These are phyloP conservation scores for Sebastes umbrosus DNA, from an alignment of 2,797 vertebrate species.

Conservation along the genomic window DNA sequence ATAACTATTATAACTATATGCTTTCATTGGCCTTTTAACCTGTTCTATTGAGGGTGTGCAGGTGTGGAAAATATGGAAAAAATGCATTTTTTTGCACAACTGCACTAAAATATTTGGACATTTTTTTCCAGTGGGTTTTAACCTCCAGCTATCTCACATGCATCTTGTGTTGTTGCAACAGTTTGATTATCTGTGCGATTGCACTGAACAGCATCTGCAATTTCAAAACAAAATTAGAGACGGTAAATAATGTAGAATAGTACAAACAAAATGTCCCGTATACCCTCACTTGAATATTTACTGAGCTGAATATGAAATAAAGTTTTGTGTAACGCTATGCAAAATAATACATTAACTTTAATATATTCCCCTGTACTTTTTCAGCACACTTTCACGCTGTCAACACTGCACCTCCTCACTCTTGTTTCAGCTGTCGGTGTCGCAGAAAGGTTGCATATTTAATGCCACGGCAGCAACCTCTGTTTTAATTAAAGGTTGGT, in stretches of 20 bases:
- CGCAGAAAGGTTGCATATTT: not conserved
- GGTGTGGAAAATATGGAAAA: not conserved
- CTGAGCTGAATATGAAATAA: not conserved
- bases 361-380: not conserved
- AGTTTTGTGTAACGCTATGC: not conserved
- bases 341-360: not conserved
- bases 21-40: not conserved
- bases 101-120: not conserved
- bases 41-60: not conserved
- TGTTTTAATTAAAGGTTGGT: not conserved
- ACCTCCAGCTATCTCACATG: not conserved
- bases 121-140: not conserved
- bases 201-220: not conserved
- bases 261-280: not conserved
- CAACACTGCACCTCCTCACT: not conserved
- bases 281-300: not conserved
- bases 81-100: not conserved
- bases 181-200: not conserved
- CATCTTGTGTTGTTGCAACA: not conserved
- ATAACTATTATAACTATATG: too few relatives aligned
- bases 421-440: not conserved
- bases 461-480: not conserved
- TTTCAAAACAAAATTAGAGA: not conserved
- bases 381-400: not conserved
- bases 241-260: not conserved